These are phyloP conservation scores for Himantopus leucocephalus DNA, from an alignment of 2,113 vertebrate genomes.

Conservation along the genomic window DNA sequence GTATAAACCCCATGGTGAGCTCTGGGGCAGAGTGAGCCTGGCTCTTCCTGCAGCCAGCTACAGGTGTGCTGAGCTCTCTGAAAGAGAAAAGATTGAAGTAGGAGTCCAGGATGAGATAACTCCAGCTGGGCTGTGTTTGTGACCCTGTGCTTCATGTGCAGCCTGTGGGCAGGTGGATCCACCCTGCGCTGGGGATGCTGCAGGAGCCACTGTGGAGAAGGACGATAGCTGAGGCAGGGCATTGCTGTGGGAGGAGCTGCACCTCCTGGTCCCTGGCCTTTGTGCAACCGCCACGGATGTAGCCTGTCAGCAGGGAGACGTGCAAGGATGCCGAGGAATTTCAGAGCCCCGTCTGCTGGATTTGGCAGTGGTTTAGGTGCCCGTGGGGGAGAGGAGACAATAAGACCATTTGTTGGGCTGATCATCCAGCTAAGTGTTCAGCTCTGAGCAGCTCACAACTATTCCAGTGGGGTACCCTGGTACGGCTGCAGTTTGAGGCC, in stretches of 20 bases:
- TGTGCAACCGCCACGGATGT: rapidly evolving
- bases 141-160: background rate
- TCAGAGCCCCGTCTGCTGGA: background rate
- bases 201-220: background rate
- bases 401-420: background rate
- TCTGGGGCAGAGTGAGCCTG: background rate
- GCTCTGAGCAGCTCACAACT: background rate
- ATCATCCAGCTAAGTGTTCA: background rate
- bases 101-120: rapidly evolving
- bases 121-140: background rate
- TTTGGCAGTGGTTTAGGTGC: background rate
- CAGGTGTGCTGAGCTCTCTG: background rate
- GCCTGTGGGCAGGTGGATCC: rapidly evolving
- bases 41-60: background rate
- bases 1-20: background rate
- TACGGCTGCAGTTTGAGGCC: rapidly evolving
- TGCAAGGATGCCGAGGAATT: background rate
- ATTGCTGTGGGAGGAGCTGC: background rate
- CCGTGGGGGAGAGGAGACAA: background rate
- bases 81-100: background rate
- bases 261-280: background rate
- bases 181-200: rapidly evolving
- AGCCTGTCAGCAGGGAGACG: background rate
- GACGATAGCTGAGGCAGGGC: background rate
- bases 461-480: background rate